phyloP scores from a whole-genome alignment of 2,113 vertebrate genomes.

The Cervus canadensis region DNA sequence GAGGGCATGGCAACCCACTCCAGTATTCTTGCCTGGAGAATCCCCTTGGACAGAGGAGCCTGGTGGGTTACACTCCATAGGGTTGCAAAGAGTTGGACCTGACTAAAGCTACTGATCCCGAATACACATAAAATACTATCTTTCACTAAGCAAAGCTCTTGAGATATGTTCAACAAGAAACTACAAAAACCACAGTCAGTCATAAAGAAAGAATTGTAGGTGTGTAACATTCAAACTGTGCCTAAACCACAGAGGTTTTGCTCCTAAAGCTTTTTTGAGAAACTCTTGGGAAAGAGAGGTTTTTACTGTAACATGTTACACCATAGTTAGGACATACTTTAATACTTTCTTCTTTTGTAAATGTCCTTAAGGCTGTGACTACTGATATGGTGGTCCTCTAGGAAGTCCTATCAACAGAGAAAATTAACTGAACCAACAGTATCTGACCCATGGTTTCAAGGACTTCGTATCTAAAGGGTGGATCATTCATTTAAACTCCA shows the following conservation, averaged over 20 bases:
- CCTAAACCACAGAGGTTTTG: neutral
- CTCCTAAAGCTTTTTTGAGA: neutral
- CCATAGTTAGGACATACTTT: neutral
- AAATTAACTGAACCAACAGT: neutral
- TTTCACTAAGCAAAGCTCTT: neutral
- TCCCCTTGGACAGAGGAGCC: neutral
- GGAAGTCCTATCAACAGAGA: neutral
- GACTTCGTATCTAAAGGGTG: neutral
- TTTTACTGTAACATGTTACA: neutral
- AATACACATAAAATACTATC: neutral
- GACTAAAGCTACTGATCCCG: neutral
- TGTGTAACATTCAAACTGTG: neutral
- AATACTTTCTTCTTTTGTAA: neutral
- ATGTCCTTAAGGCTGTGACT: neutral
- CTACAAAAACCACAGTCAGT: neutral
- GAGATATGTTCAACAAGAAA: neutral
- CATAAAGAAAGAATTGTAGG: neutral
- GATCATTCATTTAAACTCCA: neutral
- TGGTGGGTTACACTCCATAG: neutral
- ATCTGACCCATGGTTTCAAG: neutral
- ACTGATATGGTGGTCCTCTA: neutral
- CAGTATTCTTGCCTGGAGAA: neutral
- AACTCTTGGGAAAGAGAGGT: neutral
- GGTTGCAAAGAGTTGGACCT: neutral
- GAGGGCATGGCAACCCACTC: neutral